A percentile compares a stretch with the other conserved stretches of the same genome.
Conservation (phyloP, 1,140 invertebrate species). For the Leptoteleia sp. region DNA sequence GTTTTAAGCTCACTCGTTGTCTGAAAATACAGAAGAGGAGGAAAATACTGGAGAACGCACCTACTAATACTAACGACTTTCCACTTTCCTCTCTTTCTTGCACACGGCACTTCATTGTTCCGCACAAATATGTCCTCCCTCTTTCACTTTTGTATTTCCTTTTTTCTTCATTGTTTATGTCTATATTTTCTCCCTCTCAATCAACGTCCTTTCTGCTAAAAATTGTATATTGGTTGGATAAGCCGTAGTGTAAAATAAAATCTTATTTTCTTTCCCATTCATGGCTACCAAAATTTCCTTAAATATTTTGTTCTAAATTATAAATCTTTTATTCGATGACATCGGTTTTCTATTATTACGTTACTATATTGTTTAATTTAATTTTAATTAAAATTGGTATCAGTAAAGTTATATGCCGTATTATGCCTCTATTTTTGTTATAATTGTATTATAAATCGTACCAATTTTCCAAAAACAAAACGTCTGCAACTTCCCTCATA, state of each 20-base stretch:
- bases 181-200: constrained; percentile 43
- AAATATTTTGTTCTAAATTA: too few species aligned
- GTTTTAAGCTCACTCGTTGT: constrained; percentile 72
- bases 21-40: constrained; percentile 71
- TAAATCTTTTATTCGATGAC: too few species aligned
- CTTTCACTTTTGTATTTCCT: constrained; percentile 55
- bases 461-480: too few species aligned
- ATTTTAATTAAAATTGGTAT: too few species aligned
- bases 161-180: constrained; percentile 39
- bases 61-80: constrained; percentile 66
- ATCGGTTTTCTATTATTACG: too few species aligned
- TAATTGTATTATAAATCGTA: too few species aligned
- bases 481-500: too few species aligned
- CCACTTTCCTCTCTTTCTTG: constrained; percentile 45
- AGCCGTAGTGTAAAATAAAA: constrained; percentile 31
- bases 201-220: constrained; percentile 47
- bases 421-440: too few species aligned
- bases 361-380: too few species aligned
- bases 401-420: too few species aligned
- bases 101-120: constrained; percentile 74
- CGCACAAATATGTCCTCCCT: constrained; percentile 71
- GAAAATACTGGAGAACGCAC: constrained; percentile 73
- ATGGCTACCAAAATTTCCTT: too few species aligned
- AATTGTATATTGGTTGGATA: constrained; percentile 62
- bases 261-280: constrained; percentile 35